Percentiles rank a stretch among this genome's conserved stretches.
These are phyloP conservation scores for Sarcophaga peregrina DNA, from an alignment of 1,140 invertebrate genomes.

Conservation along the genomic window DNA sequence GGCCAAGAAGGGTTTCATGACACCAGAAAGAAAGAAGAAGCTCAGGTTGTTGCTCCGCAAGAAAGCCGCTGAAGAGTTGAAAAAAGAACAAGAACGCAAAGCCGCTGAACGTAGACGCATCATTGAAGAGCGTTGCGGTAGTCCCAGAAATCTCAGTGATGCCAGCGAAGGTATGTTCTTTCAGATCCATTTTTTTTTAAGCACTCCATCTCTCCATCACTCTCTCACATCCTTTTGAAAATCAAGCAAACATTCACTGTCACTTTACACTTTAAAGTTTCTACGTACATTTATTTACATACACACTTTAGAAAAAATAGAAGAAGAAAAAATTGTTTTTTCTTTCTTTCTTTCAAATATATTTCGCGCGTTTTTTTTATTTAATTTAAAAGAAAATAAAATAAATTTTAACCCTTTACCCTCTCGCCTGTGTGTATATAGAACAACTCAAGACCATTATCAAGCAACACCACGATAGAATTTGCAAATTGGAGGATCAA, in stretches of 20 bases:
- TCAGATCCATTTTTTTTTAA: conserved; percentile 37
- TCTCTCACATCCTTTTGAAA: conserved; percentile 5
- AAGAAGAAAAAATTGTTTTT: neutral
- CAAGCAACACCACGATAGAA: conserved; percentile 88
- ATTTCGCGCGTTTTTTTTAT: neutral
- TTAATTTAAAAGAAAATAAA: neutral
- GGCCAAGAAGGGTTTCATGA: conserved; percentile 98
- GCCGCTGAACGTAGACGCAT: conserved; percentile 96
- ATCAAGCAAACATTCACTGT: neutral
- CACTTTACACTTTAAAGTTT: neutral
- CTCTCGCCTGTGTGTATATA: conserved; percentile 66
- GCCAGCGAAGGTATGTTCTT: conserved; percentile 85
- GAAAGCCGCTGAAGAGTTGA: conserved; percentile 99
- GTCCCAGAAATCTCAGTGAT: conserved; percentile 88
- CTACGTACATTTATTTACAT: neutral
- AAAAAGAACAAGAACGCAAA: conserved; percentile 99
- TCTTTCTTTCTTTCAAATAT: neutral
- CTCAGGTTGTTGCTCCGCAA: conserved; percentile 98
- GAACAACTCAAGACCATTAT: conserved; percentile 83
- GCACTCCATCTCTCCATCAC: conserved; percentile 1
- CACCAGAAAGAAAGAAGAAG: conserved; percentile 98
- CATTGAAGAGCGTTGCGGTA: conserved; percentile 94
- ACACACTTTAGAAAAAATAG: neutral
- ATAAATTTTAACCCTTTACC: neutral
- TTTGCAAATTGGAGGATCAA: conserved; percentile 88